phyloP scores from a whole-genome alignment of 2,888 invertebrate species.

The Dione vanillae region DNA sequence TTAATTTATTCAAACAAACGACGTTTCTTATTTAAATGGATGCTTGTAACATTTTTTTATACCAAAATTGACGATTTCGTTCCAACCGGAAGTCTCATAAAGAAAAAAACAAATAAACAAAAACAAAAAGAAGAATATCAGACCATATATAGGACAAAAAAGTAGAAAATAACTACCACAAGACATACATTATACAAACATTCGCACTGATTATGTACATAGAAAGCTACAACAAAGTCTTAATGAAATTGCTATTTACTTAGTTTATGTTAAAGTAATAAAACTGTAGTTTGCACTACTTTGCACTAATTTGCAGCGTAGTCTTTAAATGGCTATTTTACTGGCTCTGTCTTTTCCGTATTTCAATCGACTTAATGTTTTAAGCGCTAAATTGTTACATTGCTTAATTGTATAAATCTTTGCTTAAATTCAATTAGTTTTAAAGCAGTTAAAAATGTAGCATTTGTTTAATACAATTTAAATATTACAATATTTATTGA shows the following conservation, averaged over 20 bases:
- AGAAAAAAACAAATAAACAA: no score
- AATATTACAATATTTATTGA: no score
- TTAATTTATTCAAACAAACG: background rate
- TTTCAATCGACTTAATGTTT: conserved; percentile 3
- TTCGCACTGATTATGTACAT: background rate
- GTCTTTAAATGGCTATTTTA: conserved; percentile 12
- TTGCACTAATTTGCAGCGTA: conserved; percentile 6
- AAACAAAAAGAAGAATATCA: no score
- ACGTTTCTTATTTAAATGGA: background rate
- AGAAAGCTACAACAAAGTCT: background rate
- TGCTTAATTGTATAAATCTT: no score
- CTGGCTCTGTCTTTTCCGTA: conserved; percentile 5
- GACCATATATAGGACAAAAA: no score
- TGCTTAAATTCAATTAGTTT: background rate
- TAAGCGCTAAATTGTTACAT: background rate
- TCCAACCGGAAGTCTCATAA: no score
- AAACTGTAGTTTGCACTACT: conserved; percentile 17
- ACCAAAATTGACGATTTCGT: no score
- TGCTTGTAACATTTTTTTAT: no score
- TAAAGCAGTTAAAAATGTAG: no score
- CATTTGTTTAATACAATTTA: no score
- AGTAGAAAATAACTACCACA: no score
- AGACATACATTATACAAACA: background rate
- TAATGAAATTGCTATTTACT: conserved; percentile 6
- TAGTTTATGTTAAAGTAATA: background rate